These are phyloP conservation scores for Pseudochaenichthys georgianus DNA, from an alignment of 2,797 vertebrate genomes.

Conservation along the genomic window DNA sequence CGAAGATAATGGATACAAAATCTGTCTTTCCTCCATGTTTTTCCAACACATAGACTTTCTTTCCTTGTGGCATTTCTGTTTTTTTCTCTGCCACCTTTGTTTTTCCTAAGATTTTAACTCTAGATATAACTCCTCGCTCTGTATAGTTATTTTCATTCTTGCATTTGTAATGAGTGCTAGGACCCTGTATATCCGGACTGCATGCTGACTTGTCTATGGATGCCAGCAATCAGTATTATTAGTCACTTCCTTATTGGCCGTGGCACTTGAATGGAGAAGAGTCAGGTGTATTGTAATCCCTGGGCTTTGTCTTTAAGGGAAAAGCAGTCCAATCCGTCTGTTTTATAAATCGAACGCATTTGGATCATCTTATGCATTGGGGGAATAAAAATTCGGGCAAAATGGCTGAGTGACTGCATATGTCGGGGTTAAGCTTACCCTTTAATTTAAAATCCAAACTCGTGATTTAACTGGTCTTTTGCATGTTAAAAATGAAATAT, in stretches of 20 bases:
- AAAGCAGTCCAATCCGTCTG: not conserved
- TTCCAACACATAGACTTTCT: slow-evolving; percentile 71
- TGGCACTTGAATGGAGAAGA: slow-evolving; percentile 24
- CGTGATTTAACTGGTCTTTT: slow-evolving; percentile 3
- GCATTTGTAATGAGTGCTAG: slow-evolving; percentile 49
- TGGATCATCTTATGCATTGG: slow-evolving; percentile 31
- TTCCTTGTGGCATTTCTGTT: slow-evolving; percentile 49
- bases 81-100: slow-evolving; percentile 25
- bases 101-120: slow-evolving; percentile 55
- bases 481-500: slow-evolving; percentile 73
- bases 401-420: slow-evolving; percentile 20
- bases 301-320: slow-evolving; percentile 15
- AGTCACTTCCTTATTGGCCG: slow-evolving; percentile 49
- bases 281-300: slow-evolving; percentile 10
- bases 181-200: slow-evolving; percentile 43
- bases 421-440: slow-evolving; percentile 38
- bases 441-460: slow-evolving; percentile 45
- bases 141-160: slow-evolving; percentile 42
- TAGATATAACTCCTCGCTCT: slow-evolving; percentile 42
- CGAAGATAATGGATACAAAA: slow-evolving; percentile 36
- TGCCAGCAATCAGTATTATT: slow-evolving; percentile 80
- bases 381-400: slow-evolving; percentile 27
- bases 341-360: slow-evolving; percentile 40
- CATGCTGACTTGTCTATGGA: slow-evolving; percentile 54
- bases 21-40: slow-evolving; percentile 55